Evolutionary conservation across 1,140 invertebrate genomes (phyloP).

Genomic region (Spodoptera frugiperda): DNA sequence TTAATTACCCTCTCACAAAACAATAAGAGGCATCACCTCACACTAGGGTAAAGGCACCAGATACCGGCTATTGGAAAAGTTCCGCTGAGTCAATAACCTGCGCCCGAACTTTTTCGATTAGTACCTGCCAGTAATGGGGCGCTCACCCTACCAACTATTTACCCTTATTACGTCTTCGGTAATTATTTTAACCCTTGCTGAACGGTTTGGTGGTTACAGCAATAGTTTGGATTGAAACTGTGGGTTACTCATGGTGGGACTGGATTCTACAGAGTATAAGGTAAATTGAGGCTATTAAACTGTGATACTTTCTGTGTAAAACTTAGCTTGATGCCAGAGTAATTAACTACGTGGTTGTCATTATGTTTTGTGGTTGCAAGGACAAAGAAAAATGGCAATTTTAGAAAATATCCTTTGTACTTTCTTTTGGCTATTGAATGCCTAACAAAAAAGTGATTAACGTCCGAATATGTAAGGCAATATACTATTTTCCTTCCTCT

Average conservation of each 20-base stretch:
- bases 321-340: no score
- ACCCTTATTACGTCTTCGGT: conserved; percentile 42
- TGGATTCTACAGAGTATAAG: no score
- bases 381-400: neutral
- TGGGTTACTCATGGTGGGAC: neutral
- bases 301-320: no score
- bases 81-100: conserved; percentile 53
- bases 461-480: no score
- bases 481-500: no score
- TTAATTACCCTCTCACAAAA: conserved; percentile 41
- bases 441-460: no score
- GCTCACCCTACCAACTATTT: conserved; percentile 45
- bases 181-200: conserved; percentile 48
- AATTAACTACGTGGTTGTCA: no score
- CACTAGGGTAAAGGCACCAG: conserved; percentile 39
- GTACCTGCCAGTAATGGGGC: conserved; percentile 51
- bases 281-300: no score
- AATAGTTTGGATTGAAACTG: conserved; percentile 41
- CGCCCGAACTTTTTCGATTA: conserved; percentile 55
- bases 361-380: no score
- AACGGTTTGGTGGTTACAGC: conserved; percentile 37
- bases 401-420: neutral
- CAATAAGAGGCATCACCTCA: conserved; percentile 36
- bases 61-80: conserved; percentile 49
- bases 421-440: no score